Evolutionary conservation across 1,140 invertebrate species (phyloP), one percentile per base, ranked within the genome.

Genomic region (Drosophila truncata): DNA sequence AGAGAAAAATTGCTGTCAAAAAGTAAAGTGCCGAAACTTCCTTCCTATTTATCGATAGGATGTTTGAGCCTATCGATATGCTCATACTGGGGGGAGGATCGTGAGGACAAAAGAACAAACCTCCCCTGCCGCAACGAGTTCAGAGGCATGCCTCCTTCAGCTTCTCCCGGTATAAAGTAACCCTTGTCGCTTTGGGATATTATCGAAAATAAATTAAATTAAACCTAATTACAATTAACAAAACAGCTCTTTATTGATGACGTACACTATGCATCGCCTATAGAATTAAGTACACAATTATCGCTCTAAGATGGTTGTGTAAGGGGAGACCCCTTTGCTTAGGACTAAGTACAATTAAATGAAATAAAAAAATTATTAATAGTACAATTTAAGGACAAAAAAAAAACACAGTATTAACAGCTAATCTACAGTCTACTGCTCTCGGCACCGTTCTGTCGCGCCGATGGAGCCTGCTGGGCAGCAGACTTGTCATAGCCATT

Each of bases 341-440:
- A 80, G 52, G 2, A 62, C 58, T 82, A 82, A 39, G 44, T 74
- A 49, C 55, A 20, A 64, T 80, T 64, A 79, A 69, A 49, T 69
- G 62, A 79, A 66, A 61, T 82, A 71, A 86, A 69, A 62, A 67
- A 54, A 69, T 78, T 60, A 73, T 64, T 82, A 74, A 69, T 78
- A 74, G 52, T 82, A 63, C 1, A 37, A 25, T 49, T 65, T 54
- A 65, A 50, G 49, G 46, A 8, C 57, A 52, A 70, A 65, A 64
- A 71, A 84, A 47, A 47, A 80, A 65, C 70, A 83, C 66, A 67
- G 35, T 35, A 37, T 31, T 47, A 25, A 44, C n/a, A 35, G 14
- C 31, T 58, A 44, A 60, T 55, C 74, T 92, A 92, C 75, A 92
- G 91, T 92, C 91, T 92, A 76, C 91, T 92, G 75, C 91, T 92